These are phyloP conservation scores for Pluvianellus socialis DNA, from an alignment of 2,113 vertebrate genomes.

Conservation along the genomic window DNA sequence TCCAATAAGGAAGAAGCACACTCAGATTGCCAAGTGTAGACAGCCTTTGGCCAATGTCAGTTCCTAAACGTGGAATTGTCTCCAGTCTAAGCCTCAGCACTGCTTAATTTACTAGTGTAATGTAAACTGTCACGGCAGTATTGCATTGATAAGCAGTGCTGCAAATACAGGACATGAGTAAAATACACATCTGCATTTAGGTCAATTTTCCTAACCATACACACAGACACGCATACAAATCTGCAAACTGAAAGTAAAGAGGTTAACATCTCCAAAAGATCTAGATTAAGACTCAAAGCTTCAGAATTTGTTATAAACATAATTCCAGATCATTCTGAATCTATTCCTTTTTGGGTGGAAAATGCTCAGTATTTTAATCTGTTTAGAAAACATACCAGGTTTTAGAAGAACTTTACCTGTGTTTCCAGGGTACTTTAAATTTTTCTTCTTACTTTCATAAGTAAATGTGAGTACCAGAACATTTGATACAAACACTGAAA, in stretches of 20 bases:
- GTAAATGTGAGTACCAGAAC: not conserved
- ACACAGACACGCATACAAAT: not conserved
- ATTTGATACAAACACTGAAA: not conserved
- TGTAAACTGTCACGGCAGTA: not conserved
- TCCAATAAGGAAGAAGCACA: not conserved
- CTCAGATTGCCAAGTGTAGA: not conserved
- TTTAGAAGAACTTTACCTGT: not conserved
- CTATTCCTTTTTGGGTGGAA: not conserved
- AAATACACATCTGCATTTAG: not conserved
- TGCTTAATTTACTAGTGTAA: not conserved
- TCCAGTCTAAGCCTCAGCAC: not conserved
- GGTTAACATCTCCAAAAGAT: not conserved
- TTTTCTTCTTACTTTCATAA: not conserved
- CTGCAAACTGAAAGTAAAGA: not conserved
- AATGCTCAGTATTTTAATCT: not conserved
- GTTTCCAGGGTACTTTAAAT: not conserved
- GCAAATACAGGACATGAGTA: not conserved
- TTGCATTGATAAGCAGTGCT: not conserved
- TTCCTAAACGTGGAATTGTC: not conserved
- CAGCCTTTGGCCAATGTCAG: not conserved
- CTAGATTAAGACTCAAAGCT: not conserved
- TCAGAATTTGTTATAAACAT: not conserved
- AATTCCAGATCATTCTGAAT: not conserved
- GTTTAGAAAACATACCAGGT: not conserved
- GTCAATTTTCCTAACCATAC: not conserved